Evolutionary conservation across 2,113 vertebrate species (phyloP).

Genomic region (Climacteris rufus): DNA sequence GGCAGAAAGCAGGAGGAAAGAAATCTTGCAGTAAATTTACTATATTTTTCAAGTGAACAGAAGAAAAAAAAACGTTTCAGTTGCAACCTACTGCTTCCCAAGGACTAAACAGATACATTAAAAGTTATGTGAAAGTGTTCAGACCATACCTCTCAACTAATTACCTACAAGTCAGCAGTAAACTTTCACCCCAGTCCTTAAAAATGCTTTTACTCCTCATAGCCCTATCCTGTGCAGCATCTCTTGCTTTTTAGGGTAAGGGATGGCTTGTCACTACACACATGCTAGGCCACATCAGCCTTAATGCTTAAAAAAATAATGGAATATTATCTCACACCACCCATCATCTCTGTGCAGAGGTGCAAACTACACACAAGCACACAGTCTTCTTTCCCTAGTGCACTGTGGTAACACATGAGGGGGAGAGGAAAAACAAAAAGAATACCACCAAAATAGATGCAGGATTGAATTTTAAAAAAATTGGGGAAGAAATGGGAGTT

Average conservation of each 20-base stretch:
- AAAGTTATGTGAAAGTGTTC: neutral
- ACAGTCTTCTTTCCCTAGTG: neutral
- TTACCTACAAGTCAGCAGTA: neutral
- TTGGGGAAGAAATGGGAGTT: accelerated
- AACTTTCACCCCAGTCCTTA: neutral
- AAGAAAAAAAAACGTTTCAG: neutral
- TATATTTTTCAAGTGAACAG: neutral
- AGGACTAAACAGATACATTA: neutral
- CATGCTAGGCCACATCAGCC: neutral
- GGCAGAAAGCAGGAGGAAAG: neutral
- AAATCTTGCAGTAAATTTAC: neutral
- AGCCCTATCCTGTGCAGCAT: neutral
- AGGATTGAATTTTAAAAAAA: neutral
- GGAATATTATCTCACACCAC: neutral
- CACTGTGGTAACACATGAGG: accelerated
- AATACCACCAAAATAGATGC: neutral
- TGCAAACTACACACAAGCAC: neutral
- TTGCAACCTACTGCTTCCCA: neutral
- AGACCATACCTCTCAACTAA: neutral
- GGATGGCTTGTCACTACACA: neutral
- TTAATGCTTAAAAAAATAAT: neutral
- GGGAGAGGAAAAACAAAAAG: neutral
- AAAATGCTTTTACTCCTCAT: neutral
- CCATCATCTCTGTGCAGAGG: neutral
- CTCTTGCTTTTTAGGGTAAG: neutral